Percentiles rank a stretch among this genome's conserved stretches.
These are phyloP conservation scores for Trichogramma evanescens DNA, from an alignment of 2,888 invertebrate genomes.

Conservation along the genomic window DNA sequence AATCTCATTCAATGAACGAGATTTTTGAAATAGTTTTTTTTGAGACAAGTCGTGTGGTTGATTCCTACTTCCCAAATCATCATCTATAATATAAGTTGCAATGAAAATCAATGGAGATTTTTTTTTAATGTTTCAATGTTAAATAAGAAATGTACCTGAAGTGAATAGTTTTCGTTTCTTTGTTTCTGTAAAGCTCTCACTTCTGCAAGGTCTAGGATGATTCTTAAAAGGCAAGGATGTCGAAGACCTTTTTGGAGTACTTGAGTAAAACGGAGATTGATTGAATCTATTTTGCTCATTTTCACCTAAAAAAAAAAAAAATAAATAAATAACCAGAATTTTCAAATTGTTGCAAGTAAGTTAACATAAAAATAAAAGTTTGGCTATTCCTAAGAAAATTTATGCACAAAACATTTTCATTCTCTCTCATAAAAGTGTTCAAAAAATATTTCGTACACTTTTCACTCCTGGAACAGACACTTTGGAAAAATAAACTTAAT, in stretches of 20 bases:
- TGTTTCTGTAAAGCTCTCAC: slow-evolving; percentile 13
- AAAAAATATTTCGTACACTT: neutral
- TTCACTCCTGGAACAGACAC: neutral
- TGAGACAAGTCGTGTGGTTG: no score
- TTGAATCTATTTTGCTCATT: no score
- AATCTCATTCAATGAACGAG: no score
- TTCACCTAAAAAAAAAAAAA: neutral
- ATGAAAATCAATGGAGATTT: neutral
- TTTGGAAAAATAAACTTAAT: neutral
- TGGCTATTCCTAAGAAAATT: neutral
- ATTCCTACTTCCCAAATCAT: no score
- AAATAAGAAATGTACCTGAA: slow-evolving; percentile 21
- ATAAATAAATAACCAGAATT: no score
- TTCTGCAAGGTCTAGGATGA: no score
- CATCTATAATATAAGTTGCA: neutral
- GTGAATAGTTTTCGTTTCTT: slow-evolving; percentile 32
- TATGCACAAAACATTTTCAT: neutral
- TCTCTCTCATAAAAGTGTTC: neutral
- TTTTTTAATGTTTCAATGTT: slow-evolving; percentile 33
- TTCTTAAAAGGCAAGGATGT: no score
- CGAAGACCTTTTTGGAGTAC: slow-evolving; percentile 20
- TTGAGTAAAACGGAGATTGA: slow-evolving; percentile 1
- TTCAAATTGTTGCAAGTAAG: no score
- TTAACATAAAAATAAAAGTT: no score
- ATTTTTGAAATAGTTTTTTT: no score